Base-by-base conservation (phyloP, 2,113 vertebrate genomes). In the Microtus richardsoni region DNA sequence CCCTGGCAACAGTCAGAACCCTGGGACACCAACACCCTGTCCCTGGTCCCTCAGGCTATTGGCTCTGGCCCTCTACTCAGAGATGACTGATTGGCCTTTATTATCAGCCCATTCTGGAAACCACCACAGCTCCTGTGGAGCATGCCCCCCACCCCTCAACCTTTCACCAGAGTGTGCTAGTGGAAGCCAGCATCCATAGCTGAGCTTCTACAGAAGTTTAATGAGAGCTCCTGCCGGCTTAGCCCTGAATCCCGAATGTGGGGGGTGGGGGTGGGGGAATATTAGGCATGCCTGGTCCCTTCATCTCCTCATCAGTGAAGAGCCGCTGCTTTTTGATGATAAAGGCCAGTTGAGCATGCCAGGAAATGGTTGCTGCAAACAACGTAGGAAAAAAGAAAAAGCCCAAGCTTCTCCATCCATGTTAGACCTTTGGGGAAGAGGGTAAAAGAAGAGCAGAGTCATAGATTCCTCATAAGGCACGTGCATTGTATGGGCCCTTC, bases 1-100 rank as follows among this genome's bases (percentile, higher is more conserved):
- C 84, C 66, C 19, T 95, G 92, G 91, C 88, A 97, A 77, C 66
- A 10, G 1, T 21, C 70, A 94, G 89, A 33, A 26, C 87, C 88
- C 78, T 47, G 41, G 71, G 90, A 88, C 71, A 74, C 91, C 58
- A 41, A 58, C 75, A 41, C 87, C 19, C 28, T 30, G 92, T 78
- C 54, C 58, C 52, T 83, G 28, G 9, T 83, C 89, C 77, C 62
- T 88, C 49, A 4, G 82, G 85, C 92, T 64, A 13, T 80, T 44
- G 79, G 71, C 44, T 82, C 77, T 49, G 86, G 80, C 68, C 70
- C 30, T 89, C 62, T 64, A 2, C 49, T 78, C 54, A 36, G 88
- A 91, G 80, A 39, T 83, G 92, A 78, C 89, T 28, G 39, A 26
- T 70, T 44, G 95, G 85, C 88, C 66, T 95, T 94, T 39, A 11